Conservation (phyloP, 2,888 invertebrate genomes). For the Agrotis clavis region DNA sequence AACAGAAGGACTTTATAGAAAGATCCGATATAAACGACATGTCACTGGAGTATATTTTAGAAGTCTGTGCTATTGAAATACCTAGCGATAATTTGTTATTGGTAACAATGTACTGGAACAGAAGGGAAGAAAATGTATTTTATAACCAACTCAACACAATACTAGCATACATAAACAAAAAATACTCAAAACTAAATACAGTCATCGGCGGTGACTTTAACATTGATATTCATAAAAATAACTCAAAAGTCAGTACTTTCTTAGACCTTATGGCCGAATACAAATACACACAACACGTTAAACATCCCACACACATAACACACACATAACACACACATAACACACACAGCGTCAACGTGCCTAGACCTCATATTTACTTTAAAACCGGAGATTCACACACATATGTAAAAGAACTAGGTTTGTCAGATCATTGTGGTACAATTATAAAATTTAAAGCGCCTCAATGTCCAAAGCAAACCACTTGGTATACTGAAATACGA, state of each 20-base stretch:
- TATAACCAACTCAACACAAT: background rate
- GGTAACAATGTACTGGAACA: background rate
- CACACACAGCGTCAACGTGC: background rate
- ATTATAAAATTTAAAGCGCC: background rate
- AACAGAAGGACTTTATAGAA: background rate
- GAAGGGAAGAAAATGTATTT: background rate
- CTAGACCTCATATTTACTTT: background rate
- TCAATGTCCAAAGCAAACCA: background rate
- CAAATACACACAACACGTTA: background rate
- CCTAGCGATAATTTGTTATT: constrained; percentile 1
- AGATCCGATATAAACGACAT: background rate
- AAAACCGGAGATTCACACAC: background rate
- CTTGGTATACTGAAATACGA: background rate
- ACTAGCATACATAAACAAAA: background rate
- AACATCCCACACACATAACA: background rate
- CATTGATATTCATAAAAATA: background rate
- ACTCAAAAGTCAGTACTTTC: background rate
- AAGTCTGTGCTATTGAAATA: constrained; percentile 4
- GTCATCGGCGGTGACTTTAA: too few relatives aligned
- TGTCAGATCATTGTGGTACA: background rate
- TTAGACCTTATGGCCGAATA: background rate
- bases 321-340: too few relatives aligned
- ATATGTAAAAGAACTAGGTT: background rate
- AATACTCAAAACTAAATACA: too few relatives aligned
- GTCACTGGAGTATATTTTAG: constrained; percentile 11